Percentiles rank a stretch among this genome's conserved stretches.
phyloP scores from a whole-genome alignment of 2,797 vertebrate genomes.

The Morelia viridis region DNA sequence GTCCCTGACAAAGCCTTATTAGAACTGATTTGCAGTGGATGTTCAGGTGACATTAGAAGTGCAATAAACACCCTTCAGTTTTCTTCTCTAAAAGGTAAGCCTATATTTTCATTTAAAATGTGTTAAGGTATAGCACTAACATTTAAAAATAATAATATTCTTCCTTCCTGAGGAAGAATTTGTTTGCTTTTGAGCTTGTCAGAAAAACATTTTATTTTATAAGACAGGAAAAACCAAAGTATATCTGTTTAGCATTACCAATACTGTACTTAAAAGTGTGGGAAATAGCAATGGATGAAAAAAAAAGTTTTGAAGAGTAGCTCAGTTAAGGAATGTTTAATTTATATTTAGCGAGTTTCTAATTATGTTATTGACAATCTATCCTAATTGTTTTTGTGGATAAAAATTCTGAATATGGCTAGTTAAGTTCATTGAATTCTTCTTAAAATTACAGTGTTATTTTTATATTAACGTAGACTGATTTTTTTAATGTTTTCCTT shows the following conservation, averaged over 20 bases:
- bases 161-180: not conserved
- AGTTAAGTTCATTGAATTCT: not conserved
- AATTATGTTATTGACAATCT: not conserved
- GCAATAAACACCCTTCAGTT: slow-evolving; percentile 97
- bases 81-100: slow-evolving; percentile 81
- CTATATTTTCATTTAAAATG: not conserved
- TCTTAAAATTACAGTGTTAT: not conserved
- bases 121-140: not conserved
- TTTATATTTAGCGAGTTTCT: not conserved
- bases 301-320: not conserved
- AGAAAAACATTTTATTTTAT: not conserved
- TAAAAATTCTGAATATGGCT: not conserved
- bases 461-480: not conserved
- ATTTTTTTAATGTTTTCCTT: not conserved
- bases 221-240: not conserved
- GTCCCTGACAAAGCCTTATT: slow-evolving; percentile 77
- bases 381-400: not conserved
- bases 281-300: not conserved
- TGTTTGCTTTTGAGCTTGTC: not conserved
- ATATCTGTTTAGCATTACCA: not conserved
- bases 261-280: not conserved
- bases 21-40: slow-evolving; percentile 86
- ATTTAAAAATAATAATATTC: not conserved
- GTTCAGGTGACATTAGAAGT: slow-evolving; percentile 92
- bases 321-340: not conserved